phyloP scores from a whole-genome alignment of 2,113 vertebrate genomes.

The Hypanus sabinus region DNA sequence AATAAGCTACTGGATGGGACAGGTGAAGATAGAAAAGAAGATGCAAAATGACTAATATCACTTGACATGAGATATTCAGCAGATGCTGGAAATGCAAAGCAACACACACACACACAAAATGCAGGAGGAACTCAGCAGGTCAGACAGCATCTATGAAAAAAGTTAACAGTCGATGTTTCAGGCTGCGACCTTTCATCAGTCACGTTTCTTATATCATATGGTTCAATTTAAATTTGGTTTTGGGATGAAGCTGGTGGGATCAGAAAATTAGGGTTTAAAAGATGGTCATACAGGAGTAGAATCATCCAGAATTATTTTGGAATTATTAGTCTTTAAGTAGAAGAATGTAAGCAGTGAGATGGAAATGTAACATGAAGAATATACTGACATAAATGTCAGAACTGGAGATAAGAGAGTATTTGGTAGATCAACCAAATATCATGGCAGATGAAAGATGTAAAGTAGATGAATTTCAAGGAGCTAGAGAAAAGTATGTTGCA shows the following conservation, averaged over 20 bases:
- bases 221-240: background rate
- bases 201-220: too few relatives aligned
- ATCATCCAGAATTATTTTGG: background rate
- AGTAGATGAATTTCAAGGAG: background rate
- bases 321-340: background rate
- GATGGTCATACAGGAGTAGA: background rate
- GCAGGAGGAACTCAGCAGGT: too few relatives aligned
- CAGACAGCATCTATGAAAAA: too few relatives aligned
- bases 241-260: background rate
- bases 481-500: background rate
- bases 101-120: too few relatives aligned
- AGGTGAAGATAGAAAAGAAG: too few relatives aligned
- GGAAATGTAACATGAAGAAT: background rate
- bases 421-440: background rate
- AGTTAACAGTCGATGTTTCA: too few relatives aligned
- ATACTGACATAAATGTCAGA: background rate
- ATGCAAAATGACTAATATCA: too few relatives aligned
- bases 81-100: too few relatives aligned
- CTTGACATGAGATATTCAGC: too few relatives aligned
- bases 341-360: background rate
- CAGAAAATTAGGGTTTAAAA: background rate
- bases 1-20: too few relatives aligned
- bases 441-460: background rate
- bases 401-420: background rate
- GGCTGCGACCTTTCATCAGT: too few relatives aligned